Base-by-base conservation (phyloP, 1,140 invertebrate species). In the Papilio helenus region DNA sequence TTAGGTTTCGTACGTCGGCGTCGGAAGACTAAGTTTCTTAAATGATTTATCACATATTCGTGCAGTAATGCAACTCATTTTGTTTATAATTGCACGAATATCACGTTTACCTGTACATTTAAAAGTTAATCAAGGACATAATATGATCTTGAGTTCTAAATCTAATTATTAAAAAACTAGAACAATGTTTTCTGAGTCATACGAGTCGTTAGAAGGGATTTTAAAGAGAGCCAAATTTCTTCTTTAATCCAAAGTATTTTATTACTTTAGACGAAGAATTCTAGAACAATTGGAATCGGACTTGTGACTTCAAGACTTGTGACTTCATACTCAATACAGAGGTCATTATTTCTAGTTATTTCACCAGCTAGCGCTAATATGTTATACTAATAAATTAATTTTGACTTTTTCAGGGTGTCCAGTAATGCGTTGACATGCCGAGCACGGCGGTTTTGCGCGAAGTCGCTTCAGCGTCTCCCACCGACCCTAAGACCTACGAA, bases 371-470 rank as follows among this genome's bases (percentile, higher is more conserved):
- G n/a, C n/a, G n/a, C n/a, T n/a, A n/a, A n/a, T n/a, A n/a, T n/a
- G n/a, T n/a, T n/a, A n/a, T n/a, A n/a, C 44, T 39, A 16, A 78
- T 55, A 76, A 34, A 72, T 51, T 51, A 79, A 74, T 81, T 55
- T 55, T 65, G 79, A 83, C 85, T 65, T 79, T 87, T 87, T 34
- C 88, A 92, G 90, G 90, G 73, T 79, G 72, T 46, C 77, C 80
- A 86, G 92, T 91, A 82, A 93, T 93, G 92, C 46, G 79, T 79
- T 92, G 87, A 93, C 46, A 92, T 93, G 92, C 91, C 92, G 55
- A 90, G 84, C 39, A 81, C 91, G 72, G 92, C 92, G 8, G 58
- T 93, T 8, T 86, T 88, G 42, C 88, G 88, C 44, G 90, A 92
- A 76, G 85, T 86, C 74, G 88, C 89, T 26, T 89, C 90, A 49